Evolutionary conservation across 2,888 invertebrate genomes (phyloP).

Genomic region (Desoria tigrina): DNA sequence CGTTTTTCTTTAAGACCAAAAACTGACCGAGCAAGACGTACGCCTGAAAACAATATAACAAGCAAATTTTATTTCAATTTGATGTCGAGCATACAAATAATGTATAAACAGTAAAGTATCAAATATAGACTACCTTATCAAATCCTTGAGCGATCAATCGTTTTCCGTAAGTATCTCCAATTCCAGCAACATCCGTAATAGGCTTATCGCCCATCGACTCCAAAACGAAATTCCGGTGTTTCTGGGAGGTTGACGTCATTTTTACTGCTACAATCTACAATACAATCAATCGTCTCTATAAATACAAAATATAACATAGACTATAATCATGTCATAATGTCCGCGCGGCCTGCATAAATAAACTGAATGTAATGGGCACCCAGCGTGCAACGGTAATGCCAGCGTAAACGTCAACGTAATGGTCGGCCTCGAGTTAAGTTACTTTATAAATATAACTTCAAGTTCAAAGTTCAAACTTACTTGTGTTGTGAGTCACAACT

Average conservation of each 20-base stretch:
- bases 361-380: no score
- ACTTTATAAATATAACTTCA: neutral
- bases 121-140: conserved; percentile 73
- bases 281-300: no score
- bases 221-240: conserved; percentile 77
- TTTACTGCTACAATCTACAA: no score
- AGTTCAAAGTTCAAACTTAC: neutral
- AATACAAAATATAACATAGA: no score
- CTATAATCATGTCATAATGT: no score
- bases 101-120: no score
- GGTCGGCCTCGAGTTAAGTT: no score
- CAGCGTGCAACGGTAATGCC: no score
- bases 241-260: conserved; percentile 88
- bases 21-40: conserved; percentile 96
- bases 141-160: conserved; percentile 83
- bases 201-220: conserved; percentile 88
- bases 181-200: conserved; percentile 92
- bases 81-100: no score
- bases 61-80: neutral
- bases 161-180: conserved; percentile 89
- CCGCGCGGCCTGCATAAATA: no score
- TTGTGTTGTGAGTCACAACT: no score
- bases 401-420: no score
- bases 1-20: conserved; percentile 89
- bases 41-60: conserved; percentile 68